Evolutionary conservation across 2,113 vertebrate species (phyloP).

Genomic region (Nesoenas mayeri): DNA sequence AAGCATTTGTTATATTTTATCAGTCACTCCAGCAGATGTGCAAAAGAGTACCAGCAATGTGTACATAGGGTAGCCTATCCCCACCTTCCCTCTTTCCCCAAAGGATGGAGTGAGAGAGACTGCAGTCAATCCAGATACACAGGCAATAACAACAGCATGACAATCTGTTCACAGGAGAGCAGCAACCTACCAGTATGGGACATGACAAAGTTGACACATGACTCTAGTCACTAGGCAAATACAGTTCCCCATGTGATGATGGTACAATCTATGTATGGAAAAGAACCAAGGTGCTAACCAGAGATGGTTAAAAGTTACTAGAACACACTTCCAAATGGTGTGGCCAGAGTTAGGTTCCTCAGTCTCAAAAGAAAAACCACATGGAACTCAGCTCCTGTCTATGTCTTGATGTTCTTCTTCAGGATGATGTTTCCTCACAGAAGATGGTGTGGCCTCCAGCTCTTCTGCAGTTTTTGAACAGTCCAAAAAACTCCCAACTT

Average conservation of each 20-base stretch:
- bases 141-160: neutral
- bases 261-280: neutral
- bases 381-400: neutral
- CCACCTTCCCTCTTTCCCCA: neutral
- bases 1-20: neutral
- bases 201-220: neutral
- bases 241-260: neutral
- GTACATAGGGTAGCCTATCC: neutral
- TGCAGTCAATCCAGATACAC: neutral
- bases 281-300: neutral
- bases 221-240: neutral
- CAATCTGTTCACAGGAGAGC: neutral
- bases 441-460: neutral
- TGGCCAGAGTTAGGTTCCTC: neutral
- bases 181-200: neutral
- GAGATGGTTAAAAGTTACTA: neutral
- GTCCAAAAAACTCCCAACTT: neutral
- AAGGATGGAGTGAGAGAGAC: neutral
- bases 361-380: neutral
- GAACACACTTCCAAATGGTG: neutral
- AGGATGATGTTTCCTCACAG: neutral
- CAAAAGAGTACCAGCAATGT: neutral
- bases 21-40: neutral
- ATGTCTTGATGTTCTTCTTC: neutral
- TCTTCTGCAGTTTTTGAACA: neutral